phyloP scores from a whole-genome alignment of 2,888 invertebrate species.

The Elegia similella region DNA sequence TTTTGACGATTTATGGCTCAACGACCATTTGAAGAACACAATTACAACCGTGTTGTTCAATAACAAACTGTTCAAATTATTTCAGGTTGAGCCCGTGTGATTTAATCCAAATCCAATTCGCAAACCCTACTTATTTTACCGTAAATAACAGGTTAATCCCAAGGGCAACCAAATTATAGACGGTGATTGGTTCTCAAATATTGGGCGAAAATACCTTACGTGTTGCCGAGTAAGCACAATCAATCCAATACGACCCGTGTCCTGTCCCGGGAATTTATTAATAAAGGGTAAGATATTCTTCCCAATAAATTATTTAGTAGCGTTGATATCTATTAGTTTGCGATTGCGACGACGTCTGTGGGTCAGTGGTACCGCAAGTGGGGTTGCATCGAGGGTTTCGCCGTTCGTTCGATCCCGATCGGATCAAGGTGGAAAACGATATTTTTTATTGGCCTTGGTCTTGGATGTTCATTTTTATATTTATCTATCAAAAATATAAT shows the following conservation, averaged over 20 bases:
- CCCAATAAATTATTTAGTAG: slow-evolving; percentile 10
- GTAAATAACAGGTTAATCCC: neutral
- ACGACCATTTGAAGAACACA: too few relatives aligned
- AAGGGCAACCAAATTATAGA: neutral
- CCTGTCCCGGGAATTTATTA: slow-evolving; percentile 12
- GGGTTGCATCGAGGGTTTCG: neutral
- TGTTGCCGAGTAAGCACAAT: slow-evolving; percentile 10
- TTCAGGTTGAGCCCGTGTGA: neutral
- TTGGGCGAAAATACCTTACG: slow-evolving; percentile 2
- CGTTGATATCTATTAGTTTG: neutral
- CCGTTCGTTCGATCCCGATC: neutral
- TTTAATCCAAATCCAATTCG: neutral
- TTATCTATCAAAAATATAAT: too few relatives aligned
- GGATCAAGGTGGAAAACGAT: too few relatives aligned
- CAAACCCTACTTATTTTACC: neutral
- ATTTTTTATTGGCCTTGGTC: too few relatives aligned
- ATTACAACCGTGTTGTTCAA: too few relatives aligned
- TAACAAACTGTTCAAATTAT: neutral
- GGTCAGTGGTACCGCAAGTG: too few relatives aligned
- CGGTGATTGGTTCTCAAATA: slow-evolving; percentile 5
- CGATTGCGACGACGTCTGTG: too few relatives aligned
- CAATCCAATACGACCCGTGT: slow-evolving; percentile 6
- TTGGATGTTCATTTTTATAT: too few relatives aligned
- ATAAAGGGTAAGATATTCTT: slow-evolving; percentile 7
- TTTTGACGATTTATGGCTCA: too few relatives aligned